Evolutionary conservation across 2,113 vertebrate species (phyloP), one percentile per base, ranked within the genome.

Genomic region (Melanerpes aurifrons): DNA sequence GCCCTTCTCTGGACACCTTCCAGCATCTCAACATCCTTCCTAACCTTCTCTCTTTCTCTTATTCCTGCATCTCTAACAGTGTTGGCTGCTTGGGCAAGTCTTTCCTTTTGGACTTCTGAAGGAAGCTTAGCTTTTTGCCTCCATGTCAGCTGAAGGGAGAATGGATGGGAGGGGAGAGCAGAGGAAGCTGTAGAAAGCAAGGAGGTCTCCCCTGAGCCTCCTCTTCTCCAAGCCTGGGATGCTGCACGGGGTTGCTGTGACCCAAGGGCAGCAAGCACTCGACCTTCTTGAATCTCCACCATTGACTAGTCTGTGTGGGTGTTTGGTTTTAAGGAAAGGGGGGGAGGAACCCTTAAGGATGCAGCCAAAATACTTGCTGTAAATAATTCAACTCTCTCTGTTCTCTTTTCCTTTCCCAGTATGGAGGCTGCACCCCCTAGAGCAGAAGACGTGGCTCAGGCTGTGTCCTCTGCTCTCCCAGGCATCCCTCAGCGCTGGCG

Each of bases 351-450:
- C 15, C 6, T 28, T 4, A 86, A 64, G 40, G 29, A 57, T 11
- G 32, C 53, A 4, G 3, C 28, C 66, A 86, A 78, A 88, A 77
- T 28, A 18, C 37, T 62, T 1, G 2, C 53, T 26, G 85, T 91
- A 78, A 96, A 71, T 77, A 67, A 68, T 85, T 86, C 64, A 58
- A 0, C 48, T 70, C 0, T 0, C n/a, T 91, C 31, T 21, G 26
- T 13, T 85, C 61, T 74, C 45, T 81, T 20, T 15, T 40, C 72
- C 9, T 43, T 43, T 43, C 43, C 43, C 43, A 47, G 70, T 22
- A 47, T 1, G 2, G 35, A 25, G 56, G 56, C 16, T 66, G 3
- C 0, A 1, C 26, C 1, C 5, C 48, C 21, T 40, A 6, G 7
- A 1, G 48, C 50, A 82, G 71, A 70, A 74, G 67, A 70, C 1